These are phyloP conservation scores for Dicerorhinus sumatrensis DNA, from an alignment of 2,113 vertebrate species.

Conservation along the genomic window DNA sequence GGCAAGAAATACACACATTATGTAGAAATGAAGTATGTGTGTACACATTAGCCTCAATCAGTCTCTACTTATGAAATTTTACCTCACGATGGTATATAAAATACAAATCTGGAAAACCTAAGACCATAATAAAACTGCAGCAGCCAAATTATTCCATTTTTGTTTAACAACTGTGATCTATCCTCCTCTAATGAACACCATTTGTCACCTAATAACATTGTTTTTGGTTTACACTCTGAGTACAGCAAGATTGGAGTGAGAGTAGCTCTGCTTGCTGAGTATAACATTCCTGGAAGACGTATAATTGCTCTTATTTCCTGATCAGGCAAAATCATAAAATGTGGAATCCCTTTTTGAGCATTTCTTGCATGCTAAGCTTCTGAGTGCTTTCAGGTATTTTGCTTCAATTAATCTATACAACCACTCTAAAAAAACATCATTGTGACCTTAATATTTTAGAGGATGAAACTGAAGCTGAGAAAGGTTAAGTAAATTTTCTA, in stretches of 20 bases:
- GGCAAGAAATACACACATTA: neutral
- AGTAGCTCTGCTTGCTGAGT: neutral
- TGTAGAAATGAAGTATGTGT: neutral
- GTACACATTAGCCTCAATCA: neutral
- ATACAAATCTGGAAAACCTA: neutral
- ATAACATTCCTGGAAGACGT: neutral
- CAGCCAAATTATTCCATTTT: neutral
- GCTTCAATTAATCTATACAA: neutral
- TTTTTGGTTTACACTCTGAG: neutral
- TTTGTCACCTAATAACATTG: neutral
- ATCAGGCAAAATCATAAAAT: neutral
- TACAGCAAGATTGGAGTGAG: neutral
- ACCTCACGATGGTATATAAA: neutral
- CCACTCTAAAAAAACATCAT: neutral
- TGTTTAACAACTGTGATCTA: fast-evolving
- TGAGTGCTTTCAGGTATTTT: neutral
- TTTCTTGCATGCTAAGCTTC: neutral
- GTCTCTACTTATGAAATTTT: neutral
- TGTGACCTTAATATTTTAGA: neutral
- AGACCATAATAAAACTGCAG: neutral
- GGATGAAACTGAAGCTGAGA: neutral
- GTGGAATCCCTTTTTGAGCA: neutral
- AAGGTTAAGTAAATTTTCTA: neutral
- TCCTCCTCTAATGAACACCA: neutral
- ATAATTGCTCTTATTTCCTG: neutral